Evolutionary conservation across 1,140 invertebrate genomes (phyloP), one percentile per base, ranked within the genome.

Genomic region (Chelonus insularis): DNA sequence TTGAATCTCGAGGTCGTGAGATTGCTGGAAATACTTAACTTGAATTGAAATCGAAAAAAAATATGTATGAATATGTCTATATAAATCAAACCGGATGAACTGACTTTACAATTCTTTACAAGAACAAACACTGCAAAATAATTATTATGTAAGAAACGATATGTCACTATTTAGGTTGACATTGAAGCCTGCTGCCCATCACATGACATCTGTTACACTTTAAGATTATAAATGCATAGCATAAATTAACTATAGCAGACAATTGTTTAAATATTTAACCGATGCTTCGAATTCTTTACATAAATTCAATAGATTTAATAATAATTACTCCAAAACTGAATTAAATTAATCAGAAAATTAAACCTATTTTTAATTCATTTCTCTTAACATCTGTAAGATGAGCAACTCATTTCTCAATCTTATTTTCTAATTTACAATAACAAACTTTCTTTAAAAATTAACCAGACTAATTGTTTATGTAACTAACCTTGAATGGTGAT

Each of bases 61-160:
- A 16, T 11, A 34, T 16, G 23, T 45, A 45, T 16, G 7, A 45
- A 20, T 45, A 45, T 18, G 11, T 18, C 14, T 39, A 2, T 21
- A 39, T 12, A 25, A 57, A 16, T 4, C n/a, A n/a, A 18, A 14
- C 36, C 36, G 21, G 37, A 36, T 6, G 12, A 23, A 12, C 45
- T 58, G 43, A 23, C 43, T 41, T 58, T 58, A 58, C 56, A 20
- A 58, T 58, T 58, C 32, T 58, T 14, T 5, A n/a, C 29, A 48
- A 34, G 16, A 14, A 43, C 41, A 43, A 11, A 43, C 41, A 47
- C 43, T 48, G 36, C 20, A 20, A 6, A 12, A 60, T 60, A 60
- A 60, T 60, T 60, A 60, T 60, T 60, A 60, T 60, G 47, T 60
- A 60, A 60, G 57, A 50, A 25, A 36, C 36, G 29, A 51, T 52